Conservation (phyloP, 2,113 vertebrate genomes). For the Pluvianellus socialis region DNA sequence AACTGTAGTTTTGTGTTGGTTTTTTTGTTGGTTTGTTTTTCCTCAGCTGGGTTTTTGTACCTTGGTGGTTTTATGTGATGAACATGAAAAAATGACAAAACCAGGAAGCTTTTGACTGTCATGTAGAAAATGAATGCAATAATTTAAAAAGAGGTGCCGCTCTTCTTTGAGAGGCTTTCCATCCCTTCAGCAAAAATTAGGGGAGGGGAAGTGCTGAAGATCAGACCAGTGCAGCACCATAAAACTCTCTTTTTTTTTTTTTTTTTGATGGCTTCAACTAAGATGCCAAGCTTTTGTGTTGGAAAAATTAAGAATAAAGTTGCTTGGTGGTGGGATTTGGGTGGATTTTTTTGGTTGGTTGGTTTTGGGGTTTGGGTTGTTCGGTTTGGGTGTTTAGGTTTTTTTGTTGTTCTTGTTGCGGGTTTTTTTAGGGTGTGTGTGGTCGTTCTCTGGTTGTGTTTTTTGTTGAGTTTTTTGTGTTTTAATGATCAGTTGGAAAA, state of each 20-base stretch:
- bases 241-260: background rate
- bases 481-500: too few relatives aligned
- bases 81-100: background rate
- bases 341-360: background rate
- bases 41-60: background rate
- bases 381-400: too few relatives aligned
- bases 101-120: accelerated
- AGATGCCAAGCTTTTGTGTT: background rate
- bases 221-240: background rate
- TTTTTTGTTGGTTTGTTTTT: background rate
- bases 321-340: background rate
- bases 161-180: background rate
- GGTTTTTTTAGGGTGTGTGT: background rate
- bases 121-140: background rate
- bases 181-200: background rate
- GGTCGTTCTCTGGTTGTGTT: too few relatives aligned
- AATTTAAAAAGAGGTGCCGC: background rate
- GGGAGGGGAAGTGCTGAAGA: background rate
- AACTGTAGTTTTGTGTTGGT: background rate
- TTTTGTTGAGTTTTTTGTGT: too few relatives aligned
- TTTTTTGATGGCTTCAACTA: background rate
- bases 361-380: background rate
- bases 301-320: background rate
- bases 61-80: background rate
- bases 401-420: background rate